Conservation (phyloP, 2,888 invertebrate genomes). For the Leptinotarsa haldemani region DNA sequence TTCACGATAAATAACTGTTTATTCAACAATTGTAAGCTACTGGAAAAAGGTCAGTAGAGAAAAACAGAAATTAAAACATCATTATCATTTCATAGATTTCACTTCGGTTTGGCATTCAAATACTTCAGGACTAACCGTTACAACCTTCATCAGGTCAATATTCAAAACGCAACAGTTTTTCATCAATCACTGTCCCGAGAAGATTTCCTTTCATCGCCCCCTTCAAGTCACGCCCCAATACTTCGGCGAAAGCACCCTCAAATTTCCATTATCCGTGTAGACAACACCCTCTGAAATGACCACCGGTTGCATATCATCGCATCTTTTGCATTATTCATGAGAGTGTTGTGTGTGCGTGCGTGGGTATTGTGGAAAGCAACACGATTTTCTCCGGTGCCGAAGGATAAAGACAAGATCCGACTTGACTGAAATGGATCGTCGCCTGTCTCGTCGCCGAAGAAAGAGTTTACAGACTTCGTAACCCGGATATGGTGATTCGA, state of each 20-base stretch:
- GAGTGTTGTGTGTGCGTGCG: slow-evolving; percentile 37
- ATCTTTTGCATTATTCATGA: slow-evolving; percentile 55
- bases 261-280: slow-evolving; percentile 42
- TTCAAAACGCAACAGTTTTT: slow-evolving; percentile 6
- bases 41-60: no score
- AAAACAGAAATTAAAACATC: no score
- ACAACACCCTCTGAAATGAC: slow-evolving; percentile 48
- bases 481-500: neutral
- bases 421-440: slow-evolving; percentile 38
- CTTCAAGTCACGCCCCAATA: slow-evolving; percentile 10
- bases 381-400: slow-evolving; percentile 36
- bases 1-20: no score
- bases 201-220: slow-evolving; percentile 1
- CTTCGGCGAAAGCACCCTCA: slow-evolving; percentile 13
- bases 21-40: no score
- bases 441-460: slow-evolving; percentile 1
- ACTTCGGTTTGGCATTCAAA: no score
- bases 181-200: slow-evolving; percentile 2
- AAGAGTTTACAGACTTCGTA: slow-evolving; percentile 1
- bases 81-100: no score
- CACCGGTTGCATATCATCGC: slow-evolving; percentile 56
- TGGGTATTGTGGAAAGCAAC: slow-evolving; percentile 37
- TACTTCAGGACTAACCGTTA: neutral
- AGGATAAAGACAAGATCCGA: slow-evolving; percentile 33
- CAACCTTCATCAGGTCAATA: neutral